phyloP scores from a whole-genome alignment of 2,797 vertebrate species.

The Coregonus sp. region DNA sequence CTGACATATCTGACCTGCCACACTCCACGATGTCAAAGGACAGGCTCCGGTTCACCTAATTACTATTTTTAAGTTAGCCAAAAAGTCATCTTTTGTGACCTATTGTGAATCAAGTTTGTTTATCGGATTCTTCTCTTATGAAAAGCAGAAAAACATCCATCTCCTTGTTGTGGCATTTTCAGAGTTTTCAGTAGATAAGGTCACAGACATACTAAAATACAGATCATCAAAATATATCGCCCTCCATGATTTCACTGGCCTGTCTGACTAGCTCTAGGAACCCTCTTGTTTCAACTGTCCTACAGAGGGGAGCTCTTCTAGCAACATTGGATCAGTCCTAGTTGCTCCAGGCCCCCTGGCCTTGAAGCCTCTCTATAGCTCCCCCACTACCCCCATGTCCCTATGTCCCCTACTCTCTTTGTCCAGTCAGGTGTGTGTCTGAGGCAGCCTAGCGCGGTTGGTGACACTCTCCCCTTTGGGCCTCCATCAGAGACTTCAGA shows the following conservation, averaged over 20 bases:
- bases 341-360: not conserved
- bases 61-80: slow-evolving; percentile 28
- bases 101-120: slow-evolving; percentile 20
- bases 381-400: not conserved
- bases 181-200: slow-evolving; percentile 14
- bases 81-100: slow-evolving; percentile 27
- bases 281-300: too few relatives aligned
- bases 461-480: slow-evolving; percentile 38
- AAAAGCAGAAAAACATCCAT: slow-evolving; percentile 10
- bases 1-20: slow-evolving; percentile 59
- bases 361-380: slow-evolving; percentile 1
- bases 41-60: slow-evolving; percentile 18
- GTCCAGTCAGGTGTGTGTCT: slow-evolving; percentile 50
- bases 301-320: not conserved
- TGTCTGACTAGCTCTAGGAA: not conserved
- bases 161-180: slow-evolving; percentile 21
- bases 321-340: too few relatives aligned
- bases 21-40: slow-evolving; percentile 32
- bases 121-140: slow-evolving; percentile 13
- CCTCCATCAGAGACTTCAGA: slow-evolving; percentile 42
- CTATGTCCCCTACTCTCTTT: slow-evolving; percentile 21
- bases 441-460: slow-evolving; percentile 44
- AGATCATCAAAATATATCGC: not conserved
- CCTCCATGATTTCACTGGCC: not conserved
- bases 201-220: slow-evolving; percentile 15